A percentile compares a stretch with the other conserved stretches of the same genome.
Evolutionary conservation across 2,888 invertebrate genomes (phyloP).

Genomic region (Pogonocherus hispidulus): DNA sequence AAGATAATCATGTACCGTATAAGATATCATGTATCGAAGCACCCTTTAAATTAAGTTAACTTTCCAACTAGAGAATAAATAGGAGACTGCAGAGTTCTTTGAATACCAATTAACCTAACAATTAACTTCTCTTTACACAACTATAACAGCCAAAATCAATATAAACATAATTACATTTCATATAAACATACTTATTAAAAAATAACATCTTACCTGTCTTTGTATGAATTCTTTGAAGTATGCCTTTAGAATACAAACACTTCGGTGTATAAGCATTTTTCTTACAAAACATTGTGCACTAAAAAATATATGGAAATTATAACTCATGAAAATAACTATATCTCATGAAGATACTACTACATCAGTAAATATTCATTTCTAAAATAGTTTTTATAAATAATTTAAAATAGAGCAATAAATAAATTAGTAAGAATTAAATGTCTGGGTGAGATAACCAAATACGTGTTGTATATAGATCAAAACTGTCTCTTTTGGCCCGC

Average conservation of each 20-base stretch:
- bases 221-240: slow-evolving; percentile 10
- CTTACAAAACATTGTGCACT: slow-evolving; percentile 26
- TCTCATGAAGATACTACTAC: not conserved
- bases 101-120: no score
- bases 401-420: no score
- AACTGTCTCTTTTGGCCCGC: not conserved
- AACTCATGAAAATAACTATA: not conserved
- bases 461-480: not conserved
- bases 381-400: no score
- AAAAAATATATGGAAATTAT: not conserved
- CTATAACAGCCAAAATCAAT: no score
- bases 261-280: slow-evolving; percentile 21
- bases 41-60: no score
- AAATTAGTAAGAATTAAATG: slow-evolving; percentile 1
- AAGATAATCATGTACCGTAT: no score
- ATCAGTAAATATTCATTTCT: no score
- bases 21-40: no score
- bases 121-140: no score
- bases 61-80: no score
- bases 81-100: no score
- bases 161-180: no score
- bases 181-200: not conserved
- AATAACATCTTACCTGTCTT: slow-evolving; percentile 21
- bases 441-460: slow-evolving; percentile 10
- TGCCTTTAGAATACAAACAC: slow-evolving; percentile 3